These are phyloP conservation scores for Catalaphyllia jardinei DNA, from an alignment of 64 coral and sea anemone species.

Conservation along the genomic window DNA sequence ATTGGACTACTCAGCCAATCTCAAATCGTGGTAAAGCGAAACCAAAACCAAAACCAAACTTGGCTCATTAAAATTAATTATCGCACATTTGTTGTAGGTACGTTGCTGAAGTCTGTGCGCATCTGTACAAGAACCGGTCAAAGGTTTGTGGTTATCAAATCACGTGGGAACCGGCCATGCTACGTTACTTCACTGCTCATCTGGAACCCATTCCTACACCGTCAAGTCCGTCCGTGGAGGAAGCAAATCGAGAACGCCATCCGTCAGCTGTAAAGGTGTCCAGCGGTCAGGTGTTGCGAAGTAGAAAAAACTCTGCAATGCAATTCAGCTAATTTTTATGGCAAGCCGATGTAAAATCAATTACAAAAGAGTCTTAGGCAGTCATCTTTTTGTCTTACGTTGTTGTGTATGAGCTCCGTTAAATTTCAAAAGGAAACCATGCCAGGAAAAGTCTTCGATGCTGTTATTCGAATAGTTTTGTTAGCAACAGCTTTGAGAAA, in stretches of 20 bases:
- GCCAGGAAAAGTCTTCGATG: too few species aligned
- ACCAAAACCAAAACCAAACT: too few species aligned
- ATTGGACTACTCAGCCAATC: too few species aligned
- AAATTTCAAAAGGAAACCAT: neutral
- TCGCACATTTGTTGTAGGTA: neutral
- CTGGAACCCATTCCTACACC: conserved; percentile 19
- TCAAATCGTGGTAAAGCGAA: too few species aligned
- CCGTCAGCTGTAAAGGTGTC: conserved; percentile 2
- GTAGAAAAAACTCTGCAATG: conserved; percentile 27
- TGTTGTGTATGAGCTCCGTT: neutral
- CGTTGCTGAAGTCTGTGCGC: conserved; percentile 33
- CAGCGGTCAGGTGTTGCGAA: conserved; percentile 9
- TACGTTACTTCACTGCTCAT: conserved; percentile 36
- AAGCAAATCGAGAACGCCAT: neutral
- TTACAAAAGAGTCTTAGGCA: neutral
- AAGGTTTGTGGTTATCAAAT: conserved; percentile 43
- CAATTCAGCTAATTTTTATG: conserved; percentile 10
- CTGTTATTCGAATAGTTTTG: too few species aligned
- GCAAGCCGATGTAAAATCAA: neutral
- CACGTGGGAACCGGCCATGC: conserved; percentile 31
- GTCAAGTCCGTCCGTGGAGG: neutral
- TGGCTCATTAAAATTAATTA: neutral
- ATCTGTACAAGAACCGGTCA: conserved; percentile 22
- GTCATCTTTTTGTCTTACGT: neutral
- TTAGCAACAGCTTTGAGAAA: neutral